Evolutionary conservation across 2,888 invertebrate genomes (phyloP).

Genomic region (Beris chalybata): DNA sequence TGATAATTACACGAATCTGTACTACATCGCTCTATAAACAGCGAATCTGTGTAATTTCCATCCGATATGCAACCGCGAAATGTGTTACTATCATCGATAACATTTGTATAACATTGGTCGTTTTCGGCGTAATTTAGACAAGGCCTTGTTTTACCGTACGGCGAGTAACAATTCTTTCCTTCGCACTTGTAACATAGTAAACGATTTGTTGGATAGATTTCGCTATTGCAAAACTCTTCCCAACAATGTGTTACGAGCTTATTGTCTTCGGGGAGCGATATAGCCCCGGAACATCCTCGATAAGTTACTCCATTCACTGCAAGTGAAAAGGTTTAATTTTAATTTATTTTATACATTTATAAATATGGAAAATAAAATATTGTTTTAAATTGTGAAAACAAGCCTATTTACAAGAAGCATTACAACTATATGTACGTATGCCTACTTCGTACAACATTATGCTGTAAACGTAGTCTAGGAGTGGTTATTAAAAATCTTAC

Average conservation of each 20-base stretch:
- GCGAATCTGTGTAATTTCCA: conserved; percentile 8
- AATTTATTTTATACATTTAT: neutral
- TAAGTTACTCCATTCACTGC: conserved; percentile 16
- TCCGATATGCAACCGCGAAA: conserved; percentile 34
- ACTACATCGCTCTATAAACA: conserved; percentile 9
- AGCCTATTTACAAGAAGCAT: neutral
- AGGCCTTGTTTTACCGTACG: conserved; percentile 5
- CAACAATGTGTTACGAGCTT: neutral
- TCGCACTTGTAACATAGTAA: conserved; percentile 30
- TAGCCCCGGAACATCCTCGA: conserved; percentile 12
- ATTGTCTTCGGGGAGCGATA: conserved; percentile 1
- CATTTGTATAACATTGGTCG: conserved; percentile 33
- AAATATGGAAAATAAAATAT: neutral
- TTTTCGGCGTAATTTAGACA: conserved; percentile 28
- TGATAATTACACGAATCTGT: conserved; percentile 4
- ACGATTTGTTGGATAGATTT: conserved; percentile 27
- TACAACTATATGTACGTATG: no score
- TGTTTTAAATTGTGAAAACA: neutral
- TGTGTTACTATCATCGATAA: conserved; percentile 23
- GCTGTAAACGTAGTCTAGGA: no score
- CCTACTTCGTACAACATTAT: no score
- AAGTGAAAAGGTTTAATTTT: neutral
- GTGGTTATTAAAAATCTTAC: no score
- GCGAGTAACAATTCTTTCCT: conserved; percentile 20
- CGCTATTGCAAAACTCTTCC: conserved; percentile 19